phyloP scores from a whole-genome alignment of 1,140 invertebrate species.

The Telenomus remus region DNA sequence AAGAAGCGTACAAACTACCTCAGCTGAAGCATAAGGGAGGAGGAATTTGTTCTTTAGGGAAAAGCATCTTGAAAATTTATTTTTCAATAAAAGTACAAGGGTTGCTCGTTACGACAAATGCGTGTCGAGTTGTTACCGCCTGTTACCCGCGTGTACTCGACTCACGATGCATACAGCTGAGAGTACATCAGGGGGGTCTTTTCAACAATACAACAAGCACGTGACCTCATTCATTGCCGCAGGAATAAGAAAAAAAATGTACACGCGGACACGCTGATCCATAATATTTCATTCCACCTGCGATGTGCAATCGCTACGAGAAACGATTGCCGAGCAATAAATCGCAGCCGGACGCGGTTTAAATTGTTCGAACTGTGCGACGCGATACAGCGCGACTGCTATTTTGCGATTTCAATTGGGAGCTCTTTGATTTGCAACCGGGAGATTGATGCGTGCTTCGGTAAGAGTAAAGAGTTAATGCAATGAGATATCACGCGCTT shows the following conservation, averaged over 20 bases:
- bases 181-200: slow-evolving; percentile 37
- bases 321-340: not conserved
- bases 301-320: not conserved
- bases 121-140: slow-evolving; percentile 38
- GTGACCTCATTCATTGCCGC: slow-evolving; percentile 58
- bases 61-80: slow-evolving; percentile 11
- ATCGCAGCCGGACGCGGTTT: not conserved
- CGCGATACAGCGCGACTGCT: not conserved
- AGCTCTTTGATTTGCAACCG: slow-evolving; percentile 5
- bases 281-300: slow-evolving; percentile 45
- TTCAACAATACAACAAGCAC: slow-evolving; percentile 60
- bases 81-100: slow-evolving; percentile 54
- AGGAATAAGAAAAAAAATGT: slow-evolving; percentile 42
- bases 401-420: slow-evolving; percentile 5
- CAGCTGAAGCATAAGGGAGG: slow-evolving; percentile 1
- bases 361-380: slow-evolving; percentile 39
- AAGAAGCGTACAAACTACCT: too few relatives aligned
- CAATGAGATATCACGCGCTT: slow-evolving; percentile 20
- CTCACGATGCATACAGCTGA: not conserved
- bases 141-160: slow-evolving; percentile 5
- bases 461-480: slow-evolving; percentile 24
- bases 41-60: slow-evolving; percentile 13
- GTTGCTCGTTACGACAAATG: slow-evolving; percentile 62
- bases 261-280: slow-evolving; percentile 21
- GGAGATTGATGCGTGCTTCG: slow-evolving; percentile 11